Base-by-base conservation (phyloP, 2,113 vertebrate genomes). In the Odocoileus hemionus region DNA sequence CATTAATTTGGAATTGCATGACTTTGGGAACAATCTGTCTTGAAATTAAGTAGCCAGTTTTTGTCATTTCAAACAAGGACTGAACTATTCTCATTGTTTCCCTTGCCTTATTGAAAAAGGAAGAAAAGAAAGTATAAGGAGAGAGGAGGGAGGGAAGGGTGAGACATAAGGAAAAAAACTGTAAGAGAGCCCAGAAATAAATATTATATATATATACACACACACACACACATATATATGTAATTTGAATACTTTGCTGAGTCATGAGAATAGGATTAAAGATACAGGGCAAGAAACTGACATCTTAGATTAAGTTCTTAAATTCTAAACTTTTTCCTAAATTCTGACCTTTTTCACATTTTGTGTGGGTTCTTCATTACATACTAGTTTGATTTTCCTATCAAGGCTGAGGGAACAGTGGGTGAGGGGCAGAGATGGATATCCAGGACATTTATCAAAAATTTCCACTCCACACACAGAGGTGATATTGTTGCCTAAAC, bases 41-140 rank as follows among this genome's bases (percentile, higher is more conserved):
- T 86, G 50, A 92, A 86, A 74, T 54, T 30, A 79, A 95, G 89
- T 76, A 89, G 54, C 15, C 52, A 88, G 36, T 55, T 89, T 94
- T 74, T 70, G 47, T 36, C 39, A 94, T 97, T 96, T 95, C 43
- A 96, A 79, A 90, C 52, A 90, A 86, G 33, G 23, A 86, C 61
- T 78, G 23, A 93, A 93, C n/a, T 91, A 86, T 89, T 94, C 57
- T 97, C 43, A 78, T 8, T 94, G n/a, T 57, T 86, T 90, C 6
- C 13, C 16, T 82, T 92, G 33, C 19, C 11, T 30, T 55, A 52
- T 7, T 92, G 70, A 96, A 96, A 93, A 93, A 87, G 50, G 87
- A 89, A 45, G 10, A 97, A 83, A 87, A 36, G 7, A 39, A 50
- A 50, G 13, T 50, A 50, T 28, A 74, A 55, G 28, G 67, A 43